Conservation (phyloP, 2,113 vertebrate genomes). For the Petromus typicus region DNA sequence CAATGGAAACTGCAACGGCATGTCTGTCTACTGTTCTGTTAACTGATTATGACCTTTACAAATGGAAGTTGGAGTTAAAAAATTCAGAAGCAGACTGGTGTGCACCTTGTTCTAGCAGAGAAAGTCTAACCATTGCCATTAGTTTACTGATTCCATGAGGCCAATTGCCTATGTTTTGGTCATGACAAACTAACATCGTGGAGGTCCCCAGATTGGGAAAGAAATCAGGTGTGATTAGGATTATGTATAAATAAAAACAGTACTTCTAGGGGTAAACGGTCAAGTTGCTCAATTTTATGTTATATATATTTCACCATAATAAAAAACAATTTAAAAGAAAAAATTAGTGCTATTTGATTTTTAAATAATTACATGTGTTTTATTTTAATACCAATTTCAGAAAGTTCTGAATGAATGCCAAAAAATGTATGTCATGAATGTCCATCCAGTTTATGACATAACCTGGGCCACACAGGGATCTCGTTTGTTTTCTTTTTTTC, state of each 20-base stretch:
- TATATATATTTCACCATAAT: background rate
- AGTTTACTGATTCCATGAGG: slow-evolving; percentile 67
- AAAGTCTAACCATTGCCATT: slow-evolving; percentile 89
- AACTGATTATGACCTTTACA: slow-evolving; percentile 97
- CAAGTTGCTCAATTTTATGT: background rate
- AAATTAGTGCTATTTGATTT: background rate
- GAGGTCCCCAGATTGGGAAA: slow-evolving; percentile 82
- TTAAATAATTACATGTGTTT: background rate
- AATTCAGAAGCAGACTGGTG: slow-evolving; percentile 92
- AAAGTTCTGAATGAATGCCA: background rate
- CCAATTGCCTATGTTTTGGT: slow-evolving; percentile 75
- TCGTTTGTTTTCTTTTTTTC: background rate
- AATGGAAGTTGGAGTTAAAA: slow-evolving; percentile 96
- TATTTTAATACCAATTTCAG: slow-evolving; percentile 37
- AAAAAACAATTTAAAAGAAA: background rate
- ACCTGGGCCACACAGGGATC: background rate
- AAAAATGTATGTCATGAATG: background rate
- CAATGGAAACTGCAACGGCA: slow-evolving; percentile 95
- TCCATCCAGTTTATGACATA: background rate
- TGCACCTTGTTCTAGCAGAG: slow-evolving; percentile 94
- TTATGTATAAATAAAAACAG: slow-evolving; percentile 89
- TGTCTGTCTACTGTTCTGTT: slow-evolving; percentile 95
- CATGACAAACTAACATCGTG: slow-evolving; percentile 78
- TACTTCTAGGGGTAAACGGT: slow-evolving; percentile 78
- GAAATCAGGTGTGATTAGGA: slow-evolving; percentile 83